Evolutionary conservation across 2,113 vertebrate species (phyloP), one percentile per base, ranked within the genome.

Genomic region (Zingel zingel): DNA sequence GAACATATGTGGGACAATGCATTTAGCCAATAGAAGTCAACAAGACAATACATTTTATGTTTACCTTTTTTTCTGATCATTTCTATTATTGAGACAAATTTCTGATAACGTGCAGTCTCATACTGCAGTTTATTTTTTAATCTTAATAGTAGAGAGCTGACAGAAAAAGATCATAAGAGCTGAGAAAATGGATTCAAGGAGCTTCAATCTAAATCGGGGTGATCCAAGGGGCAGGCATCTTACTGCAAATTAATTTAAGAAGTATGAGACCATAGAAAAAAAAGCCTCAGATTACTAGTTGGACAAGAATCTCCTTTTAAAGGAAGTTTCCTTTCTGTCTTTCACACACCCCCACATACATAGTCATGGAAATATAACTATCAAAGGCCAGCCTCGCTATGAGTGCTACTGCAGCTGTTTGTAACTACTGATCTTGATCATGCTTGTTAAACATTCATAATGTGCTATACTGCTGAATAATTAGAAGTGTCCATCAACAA

Each of bases 401-500:
- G 19, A 69, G 54, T 36, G 18, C 9, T 4, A 45, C 48, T n/a
- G 19, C 56, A 58, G n/a, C 45, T 30, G 39, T 59, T 59, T 36
- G 27, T 33, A 51, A 33, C 27, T n/a, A 15, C 39, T 57, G 16
- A 25, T 62, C 7, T 63, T 53, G 14, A 53, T 25, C 39, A 59
- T 33, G 18, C 21, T 19, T 53, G 10, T 72, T 65, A 23, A 53
- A 51, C 30, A 54, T 36, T 2, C 15, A 64, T 33, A 23, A 63
- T 47, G 64, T 45, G n/a, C 33, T 27, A 43, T 43, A 14, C 14
- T 1, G 15, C 36, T 75, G 12, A 63, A 15, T 54, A 77, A 77
- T 77, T 48, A 73, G n/a, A 79, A 62, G 3, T 82, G 51, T 59
- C 25, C 2, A 21, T 72, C n/a, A 74, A 81, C 36, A 74, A 82